These are phyloP conservation scores for Pyrrhosoma nymphula DNA, from an alignment of 2,888 invertebrate genomes.

Conservation along the genomic window DNA sequence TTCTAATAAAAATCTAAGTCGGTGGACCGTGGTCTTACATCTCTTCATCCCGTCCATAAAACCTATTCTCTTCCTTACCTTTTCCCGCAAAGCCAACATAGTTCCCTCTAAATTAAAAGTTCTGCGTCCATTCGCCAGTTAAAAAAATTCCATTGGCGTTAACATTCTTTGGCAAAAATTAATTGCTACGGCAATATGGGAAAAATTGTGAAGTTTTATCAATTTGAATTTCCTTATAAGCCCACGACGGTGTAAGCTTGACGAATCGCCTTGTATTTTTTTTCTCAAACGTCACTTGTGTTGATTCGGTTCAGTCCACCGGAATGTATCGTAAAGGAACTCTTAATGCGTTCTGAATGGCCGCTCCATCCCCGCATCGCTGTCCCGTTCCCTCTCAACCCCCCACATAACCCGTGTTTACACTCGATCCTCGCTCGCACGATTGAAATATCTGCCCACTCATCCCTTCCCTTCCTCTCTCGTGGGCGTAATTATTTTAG, in stretches of 20 bases:
- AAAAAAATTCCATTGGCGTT: too few relatives aligned
- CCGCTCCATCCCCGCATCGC: background rate
- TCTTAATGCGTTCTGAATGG: background rate
- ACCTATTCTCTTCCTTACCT: too few relatives aligned
- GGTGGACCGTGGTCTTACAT: too few relatives aligned
- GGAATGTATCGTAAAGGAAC: background rate
- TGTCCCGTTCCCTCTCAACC: background rate
- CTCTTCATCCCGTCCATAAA: too few relatives aligned
- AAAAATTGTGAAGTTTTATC: background rate
- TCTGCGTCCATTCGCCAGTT: too few relatives aligned
- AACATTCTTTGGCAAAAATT: too few relatives aligned
- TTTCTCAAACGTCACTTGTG: background rate
- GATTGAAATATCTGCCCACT: constrained; percentile 35
- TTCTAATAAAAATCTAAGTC: too few relatives aligned
- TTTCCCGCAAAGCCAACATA: too few relatives aligned
- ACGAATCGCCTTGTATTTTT: background rate
- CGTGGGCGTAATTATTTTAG: background rate
- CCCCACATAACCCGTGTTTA: background rate
- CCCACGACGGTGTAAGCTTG: background rate
- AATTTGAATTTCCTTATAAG: background rate
- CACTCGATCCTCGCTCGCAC: background rate
- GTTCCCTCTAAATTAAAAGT: too few relatives aligned
- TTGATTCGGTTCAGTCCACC: background rate
- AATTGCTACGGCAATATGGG: too few relatives aligned
- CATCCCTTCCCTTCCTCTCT: background rate